These are phyloP conservation scores for Alectoris magna DNA, from an alignment of 2,797 vertebrate genomes.

Conservation along the genomic window DNA sequence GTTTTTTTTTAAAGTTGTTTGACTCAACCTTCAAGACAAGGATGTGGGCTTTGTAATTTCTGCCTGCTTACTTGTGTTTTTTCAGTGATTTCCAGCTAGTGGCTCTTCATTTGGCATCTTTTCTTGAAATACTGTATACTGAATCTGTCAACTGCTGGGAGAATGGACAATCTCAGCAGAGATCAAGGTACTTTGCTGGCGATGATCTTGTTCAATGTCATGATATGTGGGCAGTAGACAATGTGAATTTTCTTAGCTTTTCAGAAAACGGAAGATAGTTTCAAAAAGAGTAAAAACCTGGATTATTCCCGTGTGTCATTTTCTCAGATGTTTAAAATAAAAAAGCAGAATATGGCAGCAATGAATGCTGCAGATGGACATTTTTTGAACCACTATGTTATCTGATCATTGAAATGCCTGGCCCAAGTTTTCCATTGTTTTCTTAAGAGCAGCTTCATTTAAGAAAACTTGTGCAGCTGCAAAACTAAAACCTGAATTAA, in stretches of 20 bases:
- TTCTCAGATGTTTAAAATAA: not conserved
- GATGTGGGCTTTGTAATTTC: not conserved
- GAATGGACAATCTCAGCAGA: not conserved
- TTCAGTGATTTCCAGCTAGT: not conserved
- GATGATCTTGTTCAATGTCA: not conserved
- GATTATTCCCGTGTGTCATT: not conserved
- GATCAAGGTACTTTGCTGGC: not conserved
- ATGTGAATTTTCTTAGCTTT: not conserved
- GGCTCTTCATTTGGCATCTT: not conserved
- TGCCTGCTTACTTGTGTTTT: not conserved
- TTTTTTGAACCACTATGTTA: not conserved
- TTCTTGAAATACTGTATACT: not conserved
- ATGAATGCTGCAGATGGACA: not conserved
- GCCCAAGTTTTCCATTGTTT: not conserved
- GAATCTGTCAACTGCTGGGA: not conserved
- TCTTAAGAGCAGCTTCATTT: slow-evolving; percentile 1
- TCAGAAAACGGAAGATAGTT: not conserved
- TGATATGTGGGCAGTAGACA: not conserved
- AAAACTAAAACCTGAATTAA: not conserved
- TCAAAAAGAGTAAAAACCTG: not conserved
- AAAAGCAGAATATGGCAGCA: not conserved
- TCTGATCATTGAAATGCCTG: not conserved
- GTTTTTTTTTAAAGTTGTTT: not conserved
- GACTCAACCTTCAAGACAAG: not conserved
- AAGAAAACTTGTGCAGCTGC: not conserved